Conservation (phyloP, 2,113 vertebrate genomes). For the Anas platyrhynchos region DNA sequence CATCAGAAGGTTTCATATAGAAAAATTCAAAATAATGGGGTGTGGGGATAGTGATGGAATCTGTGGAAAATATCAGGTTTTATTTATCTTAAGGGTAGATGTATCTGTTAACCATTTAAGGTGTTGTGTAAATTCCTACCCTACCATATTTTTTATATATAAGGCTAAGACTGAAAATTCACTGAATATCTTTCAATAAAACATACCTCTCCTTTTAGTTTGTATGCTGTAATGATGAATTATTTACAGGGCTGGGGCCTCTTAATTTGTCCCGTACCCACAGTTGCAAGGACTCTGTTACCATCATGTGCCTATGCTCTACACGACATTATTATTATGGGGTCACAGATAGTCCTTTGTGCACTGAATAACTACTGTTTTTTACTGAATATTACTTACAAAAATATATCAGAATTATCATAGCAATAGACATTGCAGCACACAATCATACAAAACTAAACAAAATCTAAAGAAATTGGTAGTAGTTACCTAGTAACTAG, state of each 20-base stretch:
- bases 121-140: not conserved
- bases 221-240: not conserved
- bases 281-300: not conserved
- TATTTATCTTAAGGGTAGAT: not conserved
- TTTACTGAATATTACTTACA: not conserved
- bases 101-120: not conserved
- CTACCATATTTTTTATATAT: not conserved
- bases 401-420: not conserved
- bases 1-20: fast-evolving
- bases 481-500: not conserved
- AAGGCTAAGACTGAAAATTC: not conserved
- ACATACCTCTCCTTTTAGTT: not conserved
- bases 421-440: not conserved
- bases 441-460: not conserved
- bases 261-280: not conserved
- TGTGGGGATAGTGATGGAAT: not conserved
- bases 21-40: not conserved
- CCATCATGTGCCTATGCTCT: not conserved
- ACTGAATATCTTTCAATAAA: not conserved
- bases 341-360: not conserved
- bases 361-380: not conserved
- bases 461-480: not conserved
- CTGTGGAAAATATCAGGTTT: not conserved
- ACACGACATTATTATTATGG: not conserved
- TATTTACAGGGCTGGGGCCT: not conserved